Evolutionary conservation across 2,113 vertebrate genomes (phyloP).

Genomic region (Typhlomys cinereus): DNA sequence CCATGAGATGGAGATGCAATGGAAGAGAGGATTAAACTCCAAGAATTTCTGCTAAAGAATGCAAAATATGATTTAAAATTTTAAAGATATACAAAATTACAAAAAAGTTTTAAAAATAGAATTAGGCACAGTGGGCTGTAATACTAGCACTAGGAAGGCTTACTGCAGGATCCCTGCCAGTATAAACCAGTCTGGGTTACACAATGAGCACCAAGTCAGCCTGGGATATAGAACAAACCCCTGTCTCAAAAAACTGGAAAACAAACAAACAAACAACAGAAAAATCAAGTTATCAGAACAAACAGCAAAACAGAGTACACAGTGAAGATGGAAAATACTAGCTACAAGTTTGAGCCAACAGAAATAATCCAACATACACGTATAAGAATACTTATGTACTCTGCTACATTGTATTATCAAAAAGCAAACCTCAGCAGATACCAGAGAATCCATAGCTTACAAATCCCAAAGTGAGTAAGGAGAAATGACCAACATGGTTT

Average conservation of each 20-base stretch:
- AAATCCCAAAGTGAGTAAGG: neutral
- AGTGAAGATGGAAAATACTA: conserved; percentile 15
- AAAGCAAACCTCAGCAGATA: neutral
- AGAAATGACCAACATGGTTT: neutral
- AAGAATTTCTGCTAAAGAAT: conserved; percentile 33
- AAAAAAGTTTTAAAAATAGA: neutral
- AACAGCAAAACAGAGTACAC: conserved; percentile 4
- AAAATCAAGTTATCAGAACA: neutral
- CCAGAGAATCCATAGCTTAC: neutral
- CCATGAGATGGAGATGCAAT: neutral
- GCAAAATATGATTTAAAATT: conserved; percentile 5
- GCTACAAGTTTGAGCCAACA: neutral
- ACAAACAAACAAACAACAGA: neutral
- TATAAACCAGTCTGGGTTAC: neutral
- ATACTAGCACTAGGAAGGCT: neutral
- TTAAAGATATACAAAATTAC: neutral
- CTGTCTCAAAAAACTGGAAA: neutral
- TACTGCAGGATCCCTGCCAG: too few species aligned
- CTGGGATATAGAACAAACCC: neutral
- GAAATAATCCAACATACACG: neutral
- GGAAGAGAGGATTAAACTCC: neutral
- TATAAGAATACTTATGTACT: neutral
- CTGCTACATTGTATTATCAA: neutral
- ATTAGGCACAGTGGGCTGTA: neutral
- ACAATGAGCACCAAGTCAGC: neutral